Conservation (phyloP, 2,797 vertebrate species). For the Sebastes dallii region DNA sequence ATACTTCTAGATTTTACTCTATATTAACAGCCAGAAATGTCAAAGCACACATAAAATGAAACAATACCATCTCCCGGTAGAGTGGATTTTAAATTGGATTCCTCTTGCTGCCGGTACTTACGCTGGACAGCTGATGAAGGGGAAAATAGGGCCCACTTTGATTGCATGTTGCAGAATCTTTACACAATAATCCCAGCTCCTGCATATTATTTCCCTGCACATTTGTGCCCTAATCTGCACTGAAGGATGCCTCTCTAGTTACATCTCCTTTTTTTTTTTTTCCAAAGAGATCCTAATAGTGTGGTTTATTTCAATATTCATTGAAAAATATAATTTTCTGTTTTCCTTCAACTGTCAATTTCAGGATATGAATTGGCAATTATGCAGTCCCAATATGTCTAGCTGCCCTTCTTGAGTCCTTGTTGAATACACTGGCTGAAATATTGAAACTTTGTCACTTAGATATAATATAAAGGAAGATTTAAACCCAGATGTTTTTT, state of each 20-base stretch:
- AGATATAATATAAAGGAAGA: slow-evolving; percentile 64
- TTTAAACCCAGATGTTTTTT: slow-evolving; percentile 47
- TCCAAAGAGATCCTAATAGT: slow-evolving; percentile 74
- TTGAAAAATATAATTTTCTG: slow-evolving; percentile 80
- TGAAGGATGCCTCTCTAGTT: slow-evolving; percentile 78
- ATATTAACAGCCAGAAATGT: slow-evolving; percentile 89
- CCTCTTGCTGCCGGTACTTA: slow-evolving; percentile 81
- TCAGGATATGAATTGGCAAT: slow-evolving; percentile 80
- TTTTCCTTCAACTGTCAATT: slow-evolving; percentile 80
- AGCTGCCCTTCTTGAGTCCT: slow-evolving; percentile 69
- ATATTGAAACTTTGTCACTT: slow-evolving; percentile 76
- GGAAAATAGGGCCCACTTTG: slow-evolving; percentile 85
- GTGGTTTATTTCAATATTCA: slow-evolving; percentile 81
- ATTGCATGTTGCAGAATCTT: slow-evolving; percentile 88
- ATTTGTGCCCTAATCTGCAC: slow-evolving; percentile 82
- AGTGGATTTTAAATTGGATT: slow-evolving; percentile 90
- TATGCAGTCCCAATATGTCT: slow-evolving; percentile 77
- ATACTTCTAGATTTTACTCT: slow-evolving; percentile 85
- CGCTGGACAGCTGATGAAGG: slow-evolving; percentile 85
- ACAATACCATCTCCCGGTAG: slow-evolving; percentile 86
- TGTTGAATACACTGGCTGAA: slow-evolving; percentile 73
- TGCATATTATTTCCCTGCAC: slow-evolving; percentile 84
- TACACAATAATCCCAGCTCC: slow-evolving; percentile 86
- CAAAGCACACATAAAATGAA: slow-evolving; percentile 91
- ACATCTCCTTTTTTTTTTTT: slow-evolving; percentile 52